Conservation (phyloP, 30 jellyfish, hydroid and myxozoan species). For the Pseudorhiza aurosa region DNA sequence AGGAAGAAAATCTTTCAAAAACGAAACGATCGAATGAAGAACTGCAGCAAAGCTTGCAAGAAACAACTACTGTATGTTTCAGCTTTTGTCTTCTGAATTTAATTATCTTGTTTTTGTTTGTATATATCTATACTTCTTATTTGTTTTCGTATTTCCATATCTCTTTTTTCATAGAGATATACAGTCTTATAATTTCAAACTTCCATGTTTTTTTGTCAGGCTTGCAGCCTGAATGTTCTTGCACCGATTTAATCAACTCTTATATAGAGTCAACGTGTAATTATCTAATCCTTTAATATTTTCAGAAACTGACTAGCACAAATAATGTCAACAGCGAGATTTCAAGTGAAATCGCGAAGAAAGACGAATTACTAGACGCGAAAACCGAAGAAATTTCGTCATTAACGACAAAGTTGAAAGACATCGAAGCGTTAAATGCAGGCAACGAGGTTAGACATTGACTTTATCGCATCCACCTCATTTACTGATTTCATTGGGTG, state of each 20-base stretch:
- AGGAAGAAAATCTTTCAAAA: background rate
- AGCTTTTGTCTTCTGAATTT: background rate
- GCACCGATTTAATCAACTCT: too few relatives aligned
- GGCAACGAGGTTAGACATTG: slow-evolving; percentile 11
- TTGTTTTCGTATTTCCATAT: background rate
- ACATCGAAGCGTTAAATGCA: background rate
- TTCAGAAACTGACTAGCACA: slow-evolving; percentile 5
- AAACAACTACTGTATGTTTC: background rate
- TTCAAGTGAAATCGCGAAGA: slow-evolving; percentile 4
- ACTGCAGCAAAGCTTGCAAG: background rate
- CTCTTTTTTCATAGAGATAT: too few relatives aligned
- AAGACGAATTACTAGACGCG: slow-evolving; percentile 1
- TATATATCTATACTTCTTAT: background rate
- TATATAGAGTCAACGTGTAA: too few relatives aligned
- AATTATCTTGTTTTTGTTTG: background rate
- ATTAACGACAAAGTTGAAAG: slow-evolving; percentile 5
- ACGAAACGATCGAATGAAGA: background rate
- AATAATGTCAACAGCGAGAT: background rate
- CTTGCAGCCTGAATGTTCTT: too few relatives aligned
- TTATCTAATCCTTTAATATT: background rate
- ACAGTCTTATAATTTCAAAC: too few relatives aligned
- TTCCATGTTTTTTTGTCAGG: too few relatives aligned
- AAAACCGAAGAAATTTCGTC: slow-evolving; percentile 17
- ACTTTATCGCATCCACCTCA: too few relatives aligned
- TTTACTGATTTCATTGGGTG: too few relatives aligned